Evolutionary conservation across 1,140 invertebrate genomes (phyloP).

Genomic region (Sycobia sp.): DNA sequence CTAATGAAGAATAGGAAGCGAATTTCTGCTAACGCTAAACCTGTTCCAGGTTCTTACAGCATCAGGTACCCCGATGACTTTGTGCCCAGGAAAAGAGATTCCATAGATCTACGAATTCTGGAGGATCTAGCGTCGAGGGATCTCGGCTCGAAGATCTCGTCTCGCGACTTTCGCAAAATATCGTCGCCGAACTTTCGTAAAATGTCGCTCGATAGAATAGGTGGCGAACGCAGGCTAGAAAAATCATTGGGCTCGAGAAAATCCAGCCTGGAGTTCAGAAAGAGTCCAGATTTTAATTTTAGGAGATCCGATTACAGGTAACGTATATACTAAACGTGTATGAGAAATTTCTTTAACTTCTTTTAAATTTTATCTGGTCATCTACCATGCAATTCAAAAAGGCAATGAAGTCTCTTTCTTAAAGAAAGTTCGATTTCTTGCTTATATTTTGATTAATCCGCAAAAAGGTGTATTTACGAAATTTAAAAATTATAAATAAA

Average conservation of each 20-base stretch:
- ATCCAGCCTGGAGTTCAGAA: conserved; percentile 55
- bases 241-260: conserved; percentile 51
- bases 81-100: conserved; percentile 55
- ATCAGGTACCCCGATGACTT: conserved; percentile 55
- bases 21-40: too few relatives aligned
- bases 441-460: too few relatives aligned
- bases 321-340: too few relatives aligned
- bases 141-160: conserved; percentile 45
- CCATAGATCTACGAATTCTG: conserved; percentile 53
- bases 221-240: conserved; percentile 52
- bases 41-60: background rate
- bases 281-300: conserved; percentile 58
- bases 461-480: too few relatives aligned
- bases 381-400: background rate
- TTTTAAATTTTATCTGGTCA: too few relatives aligned
- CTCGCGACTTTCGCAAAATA: conserved; percentile 52
- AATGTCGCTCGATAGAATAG: conserved; percentile 58
- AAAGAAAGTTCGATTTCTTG: too few relatives aligned
- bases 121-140: conserved; percentile 52
- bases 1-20: too few relatives aligned
- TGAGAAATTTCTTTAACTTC: background rate
- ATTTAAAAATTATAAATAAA: too few relatives aligned
- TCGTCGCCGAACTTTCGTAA: conserved; percentile 56
- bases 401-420: too few relatives aligned
- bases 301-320: conserved; percentile 55